phyloP scores from a whole-genome alignment of 2,797 vertebrate species.

The Oceanodroma leucorhoa region DNA sequence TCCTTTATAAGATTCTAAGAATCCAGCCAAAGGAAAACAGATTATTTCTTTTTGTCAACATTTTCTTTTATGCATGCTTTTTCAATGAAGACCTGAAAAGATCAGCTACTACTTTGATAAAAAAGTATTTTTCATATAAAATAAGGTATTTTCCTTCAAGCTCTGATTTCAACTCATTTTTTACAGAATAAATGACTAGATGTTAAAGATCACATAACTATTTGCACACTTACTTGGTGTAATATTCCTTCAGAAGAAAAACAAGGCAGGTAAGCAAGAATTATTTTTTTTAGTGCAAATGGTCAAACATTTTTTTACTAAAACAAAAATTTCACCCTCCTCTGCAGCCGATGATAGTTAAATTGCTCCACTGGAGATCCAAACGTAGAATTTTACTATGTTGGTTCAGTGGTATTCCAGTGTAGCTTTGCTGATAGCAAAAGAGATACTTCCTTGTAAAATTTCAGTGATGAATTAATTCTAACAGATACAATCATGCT shows the following conservation, averaged over 20 bases:
- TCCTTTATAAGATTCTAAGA: background rate
- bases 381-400: background rate
- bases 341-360: background rate
- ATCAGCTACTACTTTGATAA: background rate
- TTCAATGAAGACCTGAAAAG: background rate
- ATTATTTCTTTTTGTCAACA: background rate
- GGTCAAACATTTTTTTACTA: background rate
- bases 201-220: background rate
- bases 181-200: background rate
- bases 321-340: background rate
- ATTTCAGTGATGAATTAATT: background rate
- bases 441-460: background rate
- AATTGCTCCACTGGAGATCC: background rate
- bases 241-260: background rate
- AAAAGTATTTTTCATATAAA: background rate
- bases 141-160: background rate
- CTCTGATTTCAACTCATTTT: background rate
- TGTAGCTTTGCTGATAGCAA: background rate
- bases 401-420: background rate
- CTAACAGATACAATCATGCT: background rate
- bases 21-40: background rate
- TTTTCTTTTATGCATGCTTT: background rate
- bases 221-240: background rate
- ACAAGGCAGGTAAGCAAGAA: background rate
- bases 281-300: background rate